Base-by-base conservation (phyloP, 1,140 invertebrate species). In the Plodia interpunctella region DNA sequence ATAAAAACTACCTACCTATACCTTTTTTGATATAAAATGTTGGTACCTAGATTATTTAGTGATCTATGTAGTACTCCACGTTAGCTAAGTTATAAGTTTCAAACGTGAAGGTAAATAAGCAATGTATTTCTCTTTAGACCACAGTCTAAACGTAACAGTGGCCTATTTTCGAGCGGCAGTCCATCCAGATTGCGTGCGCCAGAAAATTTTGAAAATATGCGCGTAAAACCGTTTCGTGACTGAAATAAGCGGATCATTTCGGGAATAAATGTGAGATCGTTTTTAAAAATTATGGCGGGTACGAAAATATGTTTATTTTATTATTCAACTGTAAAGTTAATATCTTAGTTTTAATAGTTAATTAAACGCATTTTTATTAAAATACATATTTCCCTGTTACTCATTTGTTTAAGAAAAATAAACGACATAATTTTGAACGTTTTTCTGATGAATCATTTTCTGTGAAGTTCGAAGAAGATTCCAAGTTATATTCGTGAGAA, bases 191-290 rank as follows among this genome's bases (percentile, higher is more conserved):
- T 44, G 38, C 38, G 38, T 44, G 38, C 9, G 38, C 38, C 38
- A 44, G 13, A 44, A 44, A 10, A 15, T 44, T 44, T 44, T 44
- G 13, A n/a, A 17, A 44, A 35, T 15, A 44, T 10, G 13, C 38
- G 38, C 15, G 38, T 44, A 44, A 44, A 44, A 44, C n/a, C n/a
- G 10, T 44, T 44, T 44, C 38, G 38, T 44, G 38, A 44, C 38
- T 44, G 6, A n/a, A 44, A 15, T 44, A 44, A 44, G 38, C 13
- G 38, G 38, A 44, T 44, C 38, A 44, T 15, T 13, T 44, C 38
- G 15, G 38, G 38, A 44, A 15, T 44, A 44, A 44, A 44, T 44
- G 38, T 15, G 38, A 44, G 38, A 44, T 44, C 38, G 38, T 44
- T 44, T 1, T 44, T 5, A 44, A 44, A 44, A 15, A 44, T 44